Conservation (phyloP, 2,113 vertebrate genomes). For the Perognathus longimembris region DNA sequence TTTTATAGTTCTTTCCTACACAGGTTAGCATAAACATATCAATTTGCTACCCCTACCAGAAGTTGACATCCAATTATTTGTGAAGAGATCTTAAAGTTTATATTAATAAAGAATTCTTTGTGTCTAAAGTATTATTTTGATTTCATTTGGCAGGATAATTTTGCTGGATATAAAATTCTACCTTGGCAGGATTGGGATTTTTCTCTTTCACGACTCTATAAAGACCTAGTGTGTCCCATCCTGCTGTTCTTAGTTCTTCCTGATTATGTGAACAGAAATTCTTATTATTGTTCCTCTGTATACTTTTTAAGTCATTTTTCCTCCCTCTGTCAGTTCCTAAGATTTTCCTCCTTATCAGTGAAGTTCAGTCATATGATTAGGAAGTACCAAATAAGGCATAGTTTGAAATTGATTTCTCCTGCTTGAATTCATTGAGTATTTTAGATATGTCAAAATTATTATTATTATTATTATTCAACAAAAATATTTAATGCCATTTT, state of each 20-base stretch:
- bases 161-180: constrained; percentile 58
- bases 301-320: neutral
- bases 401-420: neutral
- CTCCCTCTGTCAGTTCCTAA: neutral
- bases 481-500: too few species aligned
- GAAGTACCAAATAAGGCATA: neutral
- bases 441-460: neutral
- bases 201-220: neutral
- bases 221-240: neutral
- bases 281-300: neutral
- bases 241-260: constrained; percentile 6
- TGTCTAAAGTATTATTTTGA: constrained; percentile 34
- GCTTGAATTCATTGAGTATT: neutral
- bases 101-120: constrained; percentile 2
- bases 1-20: constrained; percentile 28
- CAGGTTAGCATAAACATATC: constrained; percentile 37
- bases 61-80: constrained; percentile 36
- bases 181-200: neutral
- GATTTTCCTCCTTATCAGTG: neutral
- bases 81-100: neutral
- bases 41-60: constrained; percentile 37
- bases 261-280: neutral
- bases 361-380: neutral
- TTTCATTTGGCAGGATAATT: constrained; percentile 17
- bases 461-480: too few species aligned